A percentile compares a stretch with the other conserved stretches of the same genome.
Conservation (phyloP, 2,113 vertebrate genomes). For the Suncus etruscus region DNA sequence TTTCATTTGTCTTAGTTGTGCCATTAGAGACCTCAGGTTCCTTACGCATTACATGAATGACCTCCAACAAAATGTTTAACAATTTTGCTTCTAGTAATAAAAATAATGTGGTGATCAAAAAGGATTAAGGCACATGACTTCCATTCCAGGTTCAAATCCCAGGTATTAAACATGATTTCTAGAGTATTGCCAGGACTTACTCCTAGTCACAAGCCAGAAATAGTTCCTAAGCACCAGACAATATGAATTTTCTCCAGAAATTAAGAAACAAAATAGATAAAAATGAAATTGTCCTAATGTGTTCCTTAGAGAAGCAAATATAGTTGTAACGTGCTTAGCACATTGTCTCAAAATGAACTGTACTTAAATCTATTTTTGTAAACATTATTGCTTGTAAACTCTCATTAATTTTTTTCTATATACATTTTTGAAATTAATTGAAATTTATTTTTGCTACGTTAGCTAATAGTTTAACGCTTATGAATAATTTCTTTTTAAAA, state of each 20-base stretch:
- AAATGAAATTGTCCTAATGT: constrained; percentile 3
- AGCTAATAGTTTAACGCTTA: constrained; percentile 16
- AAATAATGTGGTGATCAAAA: not conserved
- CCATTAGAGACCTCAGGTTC: no score
- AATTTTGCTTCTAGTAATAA: constrained; percentile 33
- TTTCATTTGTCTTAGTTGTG: no score
- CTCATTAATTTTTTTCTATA: not conserved
- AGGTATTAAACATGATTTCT: no score
- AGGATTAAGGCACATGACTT: no score
- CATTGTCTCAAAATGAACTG: not conserved
- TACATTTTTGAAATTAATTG: not conserved
- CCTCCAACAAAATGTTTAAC: not conserved
- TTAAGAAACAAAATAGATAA: not conserved
- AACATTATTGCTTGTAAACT: not conserved
- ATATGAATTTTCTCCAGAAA: no score
- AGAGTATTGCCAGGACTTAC: no score
- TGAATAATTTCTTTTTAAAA: not conserved
- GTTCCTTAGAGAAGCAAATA: constrained; percentile 18
- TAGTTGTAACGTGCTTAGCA: not conserved
- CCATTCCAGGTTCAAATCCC: no score
- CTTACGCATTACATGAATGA: no score
- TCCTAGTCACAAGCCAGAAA: no score
- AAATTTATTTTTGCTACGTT: not conserved
- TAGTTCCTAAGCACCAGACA: no score
- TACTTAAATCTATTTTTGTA: constrained; percentile 30